Evolutionary conservation across 2,888 invertebrate genomes (phyloP), one percentile per base, ranked within the genome.

Genomic region (Germaria angustata): DNA sequence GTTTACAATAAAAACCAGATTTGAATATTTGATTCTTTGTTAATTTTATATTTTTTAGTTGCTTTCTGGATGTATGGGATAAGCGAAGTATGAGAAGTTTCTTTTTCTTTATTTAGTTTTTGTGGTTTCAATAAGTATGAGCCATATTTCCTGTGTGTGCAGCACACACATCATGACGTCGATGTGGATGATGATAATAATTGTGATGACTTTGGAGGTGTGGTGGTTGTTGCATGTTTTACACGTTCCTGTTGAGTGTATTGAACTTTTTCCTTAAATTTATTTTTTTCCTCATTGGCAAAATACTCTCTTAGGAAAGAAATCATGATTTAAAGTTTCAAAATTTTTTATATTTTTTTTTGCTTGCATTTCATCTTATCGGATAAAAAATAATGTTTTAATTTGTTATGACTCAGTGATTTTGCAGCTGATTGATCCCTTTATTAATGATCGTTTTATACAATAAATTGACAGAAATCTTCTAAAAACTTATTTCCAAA

Each of bases 11-110:
- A 46, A 36, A 75, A 63, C 51, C 44, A 71, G 69, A 78, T 78
- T 78, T 78, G 36, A 78, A 63, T 78, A 46, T 78, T 71, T 78
- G 69, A 71, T 78, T 78, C 78, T 78, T 71, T 63, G 78, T 78
- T 63, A 24, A 22, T 39, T 17, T 72, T 63, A 51, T 53, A 22
- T n/a, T 55, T 34, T 44, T 55, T 20, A 11, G n/a, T 22, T 24
- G 39, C 1, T 46, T 61, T 76, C 61, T 78, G 69, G 63, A 46
- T 71, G 34, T 22, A 63, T 71, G 55, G 55, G 55, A 71, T 78
- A 53, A 34, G 55, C 55, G 63, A 55, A 36, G 69, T 63, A 73
- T 17, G 32, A 65, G 66, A 63, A 61, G 55, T 46, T 32, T 4
- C 46, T 28, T 57, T 49, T 17, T 49, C 4, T 34, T 63, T 34